Conservation (phyloP, 2,113 vertebrate genomes). For the Ceyx margarethae region DNA sequence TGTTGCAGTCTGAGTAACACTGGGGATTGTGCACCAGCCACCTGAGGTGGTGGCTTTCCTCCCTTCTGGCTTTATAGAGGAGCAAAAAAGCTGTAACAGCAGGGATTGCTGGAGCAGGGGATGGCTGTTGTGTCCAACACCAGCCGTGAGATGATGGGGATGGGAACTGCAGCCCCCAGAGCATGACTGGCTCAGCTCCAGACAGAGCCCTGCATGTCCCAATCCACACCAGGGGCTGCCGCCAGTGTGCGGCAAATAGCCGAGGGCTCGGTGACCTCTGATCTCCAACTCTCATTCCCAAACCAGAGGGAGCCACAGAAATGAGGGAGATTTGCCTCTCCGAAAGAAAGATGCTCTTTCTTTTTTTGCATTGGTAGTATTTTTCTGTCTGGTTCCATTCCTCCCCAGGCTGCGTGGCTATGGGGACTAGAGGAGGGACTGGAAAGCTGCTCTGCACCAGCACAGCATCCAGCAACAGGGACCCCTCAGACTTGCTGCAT, state of each 20-base stretch:
- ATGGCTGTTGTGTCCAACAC: not conserved
- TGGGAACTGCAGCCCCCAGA: not conserved
- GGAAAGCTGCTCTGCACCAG: not conserved
- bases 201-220: slow-evolving; percentile 3
- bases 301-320: not conserved
- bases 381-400: not conserved
- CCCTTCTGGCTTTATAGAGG: rapidly evolving
- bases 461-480: not conserved
- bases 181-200: not conserved
- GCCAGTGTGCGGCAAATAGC: not conserved
- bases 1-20: rapidly evolving
- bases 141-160: not conserved
- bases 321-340: not conserved
- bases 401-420: not conserved
- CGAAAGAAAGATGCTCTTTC: not conserved
- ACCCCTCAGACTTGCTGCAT: not conserved
- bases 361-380: not conserved
- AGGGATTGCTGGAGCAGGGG: not conserved
- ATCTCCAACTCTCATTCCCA: not conserved
- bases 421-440: not conserved
- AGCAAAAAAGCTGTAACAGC: not conserved
- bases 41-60: not conserved
- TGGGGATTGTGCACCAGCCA: not conserved
- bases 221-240: not conserved
- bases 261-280: not conserved